Percentiles rank a stretch among this genome's conserved stretches.
phyloP scores from a whole-genome alignment of 1,140 invertebrate species.

The Cylas formicarius region DNA sequence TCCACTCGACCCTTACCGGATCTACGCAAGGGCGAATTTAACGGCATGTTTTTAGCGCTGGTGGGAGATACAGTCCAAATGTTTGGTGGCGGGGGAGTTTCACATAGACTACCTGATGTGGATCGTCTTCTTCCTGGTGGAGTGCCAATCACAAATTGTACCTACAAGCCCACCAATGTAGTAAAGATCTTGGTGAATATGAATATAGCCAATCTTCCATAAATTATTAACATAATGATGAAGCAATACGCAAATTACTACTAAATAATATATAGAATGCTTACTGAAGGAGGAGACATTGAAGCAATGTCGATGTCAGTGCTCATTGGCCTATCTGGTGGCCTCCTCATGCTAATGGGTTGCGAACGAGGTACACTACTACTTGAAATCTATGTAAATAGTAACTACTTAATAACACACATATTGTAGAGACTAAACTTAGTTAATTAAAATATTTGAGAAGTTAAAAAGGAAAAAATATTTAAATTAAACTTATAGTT shows the following conservation, averaged over 20 bases:
- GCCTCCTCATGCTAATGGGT: slow-evolving; percentile 72
- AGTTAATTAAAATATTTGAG: too few species aligned
- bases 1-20: slow-evolving; percentile 47
- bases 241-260: background rate
- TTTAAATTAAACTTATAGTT: background rate
- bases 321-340: slow-evolving; percentile 55
- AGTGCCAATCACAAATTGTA: slow-evolving; percentile 86
- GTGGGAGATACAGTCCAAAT: slow-evolving; percentile 72
- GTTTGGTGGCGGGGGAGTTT: slow-evolving; percentile 70
- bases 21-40: slow-evolving; percentile 61
- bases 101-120: slow-evolving; percentile 56
- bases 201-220: background rate
- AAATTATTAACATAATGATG: background rate
- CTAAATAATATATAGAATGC: slow-evolving; percentile 35
- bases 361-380: slow-evolving; percentile 67
- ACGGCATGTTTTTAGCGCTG: slow-evolving; percentile 49
- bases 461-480: slow-evolving; percentile 1
- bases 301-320: slow-evolving; percentile 67
- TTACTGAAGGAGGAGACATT: slow-evolving; percentile 79
- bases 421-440: too few species aligned
- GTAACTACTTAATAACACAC: too few species aligned
- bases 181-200: slow-evolving; percentile 11
- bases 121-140: slow-evolving; percentile 67
- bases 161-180: slow-evolving; percentile 41
- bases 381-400: slow-evolving; percentile 19